phyloP scores from a whole-genome alignment of 2,888 invertebrate genomes.

The Acronicta psi region DNA sequence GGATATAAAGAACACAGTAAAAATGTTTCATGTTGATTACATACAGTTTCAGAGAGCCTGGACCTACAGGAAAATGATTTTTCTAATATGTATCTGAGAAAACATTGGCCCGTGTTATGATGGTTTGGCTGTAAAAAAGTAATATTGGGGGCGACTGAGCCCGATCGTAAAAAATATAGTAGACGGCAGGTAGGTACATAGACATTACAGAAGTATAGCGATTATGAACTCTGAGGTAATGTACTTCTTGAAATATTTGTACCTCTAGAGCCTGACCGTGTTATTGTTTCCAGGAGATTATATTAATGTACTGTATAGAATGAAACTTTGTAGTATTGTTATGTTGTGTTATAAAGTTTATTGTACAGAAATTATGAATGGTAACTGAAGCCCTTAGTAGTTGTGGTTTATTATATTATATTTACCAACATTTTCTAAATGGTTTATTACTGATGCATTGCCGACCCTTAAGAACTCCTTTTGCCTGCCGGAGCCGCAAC shows the following conservation, averaged over 20 bases:
- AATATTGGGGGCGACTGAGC: constrained; percentile 68
- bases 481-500: too few relatives aligned
- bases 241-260: constrained; percentile 46
- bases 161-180: constrained; percentile 71
- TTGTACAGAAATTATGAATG: too few relatives aligned
- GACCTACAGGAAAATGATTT: constrained; percentile 60
- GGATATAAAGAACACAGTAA: constrained; percentile 48
- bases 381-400: too few relatives aligned
- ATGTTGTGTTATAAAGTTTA: background rate
- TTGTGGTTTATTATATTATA: too few relatives aligned
- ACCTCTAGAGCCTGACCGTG: constrained; percentile 35
- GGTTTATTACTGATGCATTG: too few relatives aligned
- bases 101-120: constrained; percentile 67
- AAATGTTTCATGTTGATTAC: constrained; percentile 56
- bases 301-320: constrained; percentile 25
- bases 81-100: constrained; percentile 67
- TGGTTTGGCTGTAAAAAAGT: constrained; percentile 73
- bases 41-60: constrained; percentile 39
- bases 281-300: constrained; percentile 21
- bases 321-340: constrained; percentile 1
- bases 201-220: constrained; percentile 58
- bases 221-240: constrained; percentile 45
- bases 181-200: constrained; percentile 63
- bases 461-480: too few relatives aligned
- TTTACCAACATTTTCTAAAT: too few relatives aligned